Conservation (phyloP, 2,888 invertebrate genomes). For the Quadroppia sp. region DNA sequence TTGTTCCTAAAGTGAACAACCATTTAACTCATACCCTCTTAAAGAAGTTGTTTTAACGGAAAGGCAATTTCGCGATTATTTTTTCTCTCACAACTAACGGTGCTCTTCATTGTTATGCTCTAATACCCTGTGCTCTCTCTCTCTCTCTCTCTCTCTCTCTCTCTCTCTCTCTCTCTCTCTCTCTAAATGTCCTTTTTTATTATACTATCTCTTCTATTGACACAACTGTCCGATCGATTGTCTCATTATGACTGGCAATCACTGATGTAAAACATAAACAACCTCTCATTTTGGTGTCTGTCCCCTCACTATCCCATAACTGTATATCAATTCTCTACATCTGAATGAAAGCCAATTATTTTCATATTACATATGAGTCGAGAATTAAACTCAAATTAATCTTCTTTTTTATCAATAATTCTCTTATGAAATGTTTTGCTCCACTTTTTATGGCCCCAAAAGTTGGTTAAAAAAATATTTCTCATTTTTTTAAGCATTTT, state of each 20-base stretch:
- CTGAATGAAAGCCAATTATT: not conserved
- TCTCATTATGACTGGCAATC: conserved; percentile 20
- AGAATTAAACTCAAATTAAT: conserved; percentile 12
- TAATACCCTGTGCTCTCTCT: not conserved
- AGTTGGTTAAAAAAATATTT: not conserved
- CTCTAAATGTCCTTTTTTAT: not conserved
- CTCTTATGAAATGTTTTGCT: not conserved
- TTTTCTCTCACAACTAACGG: not conserved
- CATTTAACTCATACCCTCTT: conserved; percentile 33
- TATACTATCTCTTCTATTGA: conserved; percentile 17
- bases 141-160: not conserved
- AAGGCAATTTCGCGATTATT: conserved; percentile 6
- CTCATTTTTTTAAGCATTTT: not conserved
- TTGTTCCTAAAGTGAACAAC: conserved; percentile 9
- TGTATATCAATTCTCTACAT: not conserved
- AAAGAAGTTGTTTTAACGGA: conserved; percentile 29
- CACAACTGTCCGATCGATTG: conserved; percentile 23
- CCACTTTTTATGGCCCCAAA: not conserved
- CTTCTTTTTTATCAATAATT: not conserved
- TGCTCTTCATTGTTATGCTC: not conserved
- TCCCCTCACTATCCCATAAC: not conserved
- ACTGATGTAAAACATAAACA: conserved; percentile 23
- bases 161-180: not conserved
- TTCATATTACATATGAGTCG: not conserved
- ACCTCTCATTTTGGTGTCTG: not conserved